Evolutionary conservation across 2,113 vertebrate species (phyloP).

Genomic region (Peucedramus taeniatus): DNA sequence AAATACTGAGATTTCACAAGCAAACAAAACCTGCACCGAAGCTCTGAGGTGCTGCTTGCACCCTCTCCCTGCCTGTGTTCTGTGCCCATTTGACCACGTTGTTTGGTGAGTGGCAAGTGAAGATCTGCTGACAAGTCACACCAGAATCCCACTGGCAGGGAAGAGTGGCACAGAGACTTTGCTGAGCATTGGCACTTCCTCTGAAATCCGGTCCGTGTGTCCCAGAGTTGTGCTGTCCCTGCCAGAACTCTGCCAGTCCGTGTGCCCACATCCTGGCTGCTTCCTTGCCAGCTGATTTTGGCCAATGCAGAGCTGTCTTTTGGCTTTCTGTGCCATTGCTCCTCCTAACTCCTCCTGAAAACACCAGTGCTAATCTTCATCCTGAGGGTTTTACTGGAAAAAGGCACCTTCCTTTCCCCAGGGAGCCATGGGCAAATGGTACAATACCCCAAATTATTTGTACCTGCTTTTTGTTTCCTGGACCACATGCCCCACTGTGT

Average conservation of each 20-base stretch:
- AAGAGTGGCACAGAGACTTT: background rate
- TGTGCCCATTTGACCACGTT: accelerated
- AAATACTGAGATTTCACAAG: background rate
- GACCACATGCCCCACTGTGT: accelerated
- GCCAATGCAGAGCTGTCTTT: background rate
- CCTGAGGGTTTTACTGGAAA: background rate
- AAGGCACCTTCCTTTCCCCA: background rate
- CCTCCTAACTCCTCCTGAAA: background rate
- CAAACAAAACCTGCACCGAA: background rate
- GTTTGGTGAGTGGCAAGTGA: background rate
- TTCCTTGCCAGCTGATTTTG: background rate
- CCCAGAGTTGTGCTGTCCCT: background rate
- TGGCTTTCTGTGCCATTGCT: background rate
- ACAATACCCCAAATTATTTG: background rate
- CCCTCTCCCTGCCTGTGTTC: accelerated
- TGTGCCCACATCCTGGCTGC: background rate
- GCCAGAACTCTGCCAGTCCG: background rate
- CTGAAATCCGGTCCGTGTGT: background rate
- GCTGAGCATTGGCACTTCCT: background rate
- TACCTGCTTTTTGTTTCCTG: background rate
- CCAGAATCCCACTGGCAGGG: background rate
- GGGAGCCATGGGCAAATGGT: background rate
- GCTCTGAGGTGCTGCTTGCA: background rate
- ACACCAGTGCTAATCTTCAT: background rate
- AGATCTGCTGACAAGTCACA: background rate